Conservation (phyloP, 1,140 invertebrate genomes). For the Eueides isabella region DNA sequence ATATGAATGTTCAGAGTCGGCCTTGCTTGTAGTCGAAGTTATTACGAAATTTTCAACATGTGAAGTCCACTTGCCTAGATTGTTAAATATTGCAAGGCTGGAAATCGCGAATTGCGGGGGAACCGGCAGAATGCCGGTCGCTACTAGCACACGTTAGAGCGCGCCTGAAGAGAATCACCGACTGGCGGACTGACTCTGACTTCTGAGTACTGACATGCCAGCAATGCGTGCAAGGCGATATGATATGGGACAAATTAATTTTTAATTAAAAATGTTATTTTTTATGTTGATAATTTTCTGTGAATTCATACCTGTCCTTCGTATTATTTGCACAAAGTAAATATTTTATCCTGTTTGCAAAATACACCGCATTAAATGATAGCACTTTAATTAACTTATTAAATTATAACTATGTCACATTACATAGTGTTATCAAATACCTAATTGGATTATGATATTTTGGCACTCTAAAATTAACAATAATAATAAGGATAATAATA, state of each 20-base stretch:
- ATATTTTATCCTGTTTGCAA: no score
- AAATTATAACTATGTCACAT: neutral
- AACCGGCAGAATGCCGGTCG: constrained; percentile 29
- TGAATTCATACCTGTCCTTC: neutral
- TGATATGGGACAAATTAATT: constrained; percentile 18
- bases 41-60: constrained; percentile 63
- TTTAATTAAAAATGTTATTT: constrained; percentile 17
- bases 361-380: no score
- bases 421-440: neutral
- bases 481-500: neutral
- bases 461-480: neutral
- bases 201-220: constrained; percentile 19
- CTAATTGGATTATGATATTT: neutral
- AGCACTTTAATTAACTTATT: no score
- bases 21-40: constrained; percentile 43
- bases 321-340: neutral
- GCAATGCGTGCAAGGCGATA: constrained; percentile 21
- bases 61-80: constrained; percentile 51
- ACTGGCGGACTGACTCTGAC: constrained; percentile 34
- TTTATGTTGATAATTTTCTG: neutral
- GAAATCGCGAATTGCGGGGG: constrained; percentile 36
- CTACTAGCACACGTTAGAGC: constrained; percentile 47
- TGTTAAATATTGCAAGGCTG: constrained; percentile 53
- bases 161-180: constrained; percentile 48
- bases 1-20: constrained; percentile 50